Base-by-base conservation (phyloP, 2,888 invertebrate genomes). In the Sicus ferrugineus region DNA sequence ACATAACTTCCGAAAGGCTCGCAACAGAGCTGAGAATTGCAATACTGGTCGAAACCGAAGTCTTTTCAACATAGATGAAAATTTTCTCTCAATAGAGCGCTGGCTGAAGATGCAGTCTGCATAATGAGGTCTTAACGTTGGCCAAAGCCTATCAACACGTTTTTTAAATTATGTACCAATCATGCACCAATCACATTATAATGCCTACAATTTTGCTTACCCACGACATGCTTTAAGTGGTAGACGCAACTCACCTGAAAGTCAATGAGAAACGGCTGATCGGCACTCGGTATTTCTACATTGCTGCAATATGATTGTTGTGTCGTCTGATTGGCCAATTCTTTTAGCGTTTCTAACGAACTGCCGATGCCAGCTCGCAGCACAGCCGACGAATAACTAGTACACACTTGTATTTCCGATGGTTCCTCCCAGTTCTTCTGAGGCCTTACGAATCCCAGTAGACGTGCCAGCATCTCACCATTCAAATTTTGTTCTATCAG, bases 361-460 rank as follows among this genome's bases (percentile, higher is more conserved):
- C 78, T 77, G 9, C 82, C 83, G 19, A 86, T 81, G 0, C 89
- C 89, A 19, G 92, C 84, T 31, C 86, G 86, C 28, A 94, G 85
- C 0, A 91, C 89, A 1, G 93, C 91, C 71, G 91, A 90, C 7
- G 93, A 91, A 78, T 92, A 91, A 71, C 92, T 93, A 3, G 92
- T 92, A 79, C 94, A 94, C 23, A 94, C 89, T 75, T 92, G 91
- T 63, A 94, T 84, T 69, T 89, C 88, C 78, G 94, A 93, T 63
- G 90, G 89, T 69, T 90, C 90, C 90, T 90, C 90, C 93, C 93
- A 93, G 74, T 88, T 88, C 52, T 88, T 88, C 0, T 94, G 92
- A 9, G 95, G 92, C 73, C 94, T 90, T 11, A 97, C 88, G 86
- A 92, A 96, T 0, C 97, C 97, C 19, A 91, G 85, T 3, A 96